A percentile compares a stretch with the other conserved stretches of the same genome.
Evolutionary conservation across 2,888 invertebrate genomes (phyloP).

Genomic region (Agriopis aurantiaria): DNA sequence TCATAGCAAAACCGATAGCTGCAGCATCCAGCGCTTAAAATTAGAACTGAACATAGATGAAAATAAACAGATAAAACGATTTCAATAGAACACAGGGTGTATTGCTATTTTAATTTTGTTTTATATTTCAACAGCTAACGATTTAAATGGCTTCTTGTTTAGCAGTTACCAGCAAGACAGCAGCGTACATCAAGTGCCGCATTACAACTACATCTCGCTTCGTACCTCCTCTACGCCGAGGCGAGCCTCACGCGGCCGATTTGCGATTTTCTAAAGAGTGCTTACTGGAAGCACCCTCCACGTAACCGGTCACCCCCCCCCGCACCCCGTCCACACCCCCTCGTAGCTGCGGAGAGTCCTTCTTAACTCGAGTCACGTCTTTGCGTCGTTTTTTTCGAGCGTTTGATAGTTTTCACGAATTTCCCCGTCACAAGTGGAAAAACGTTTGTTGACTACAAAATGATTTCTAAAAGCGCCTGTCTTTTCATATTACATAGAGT

Average conservation of each 20-base stretch:
- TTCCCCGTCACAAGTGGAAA: constrained; percentile 37
- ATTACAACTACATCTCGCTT: constrained; percentile 7
- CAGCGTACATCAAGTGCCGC: neutral
- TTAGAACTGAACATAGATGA: too few species aligned
- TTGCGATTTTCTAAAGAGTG: constrained; percentile 73
- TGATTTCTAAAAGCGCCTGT: neutral
- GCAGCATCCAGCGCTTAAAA: too few species aligned
- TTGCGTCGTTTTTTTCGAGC: constrained; percentile 39
- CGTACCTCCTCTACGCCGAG: constrained; percentile 15
- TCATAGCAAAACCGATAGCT: too few species aligned
- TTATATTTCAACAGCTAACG: too few species aligned
- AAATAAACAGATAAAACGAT: too few species aligned
- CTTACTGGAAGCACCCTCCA: constrained; percentile 69
- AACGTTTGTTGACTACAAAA: constrained; percentile 13
- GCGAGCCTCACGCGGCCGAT: constrained; percentile 53
- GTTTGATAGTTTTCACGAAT: constrained; percentile 44
- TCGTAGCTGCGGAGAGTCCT: constrained; percentile 30
- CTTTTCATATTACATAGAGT: neutral
- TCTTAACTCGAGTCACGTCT: constrained; percentile 37
- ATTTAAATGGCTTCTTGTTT: neutral
- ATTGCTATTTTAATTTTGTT: too few species aligned
- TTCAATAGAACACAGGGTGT: too few species aligned
- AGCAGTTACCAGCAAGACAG: neutral
- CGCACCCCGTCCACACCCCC: constrained; percentile 28
- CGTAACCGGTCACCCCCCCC: constrained; percentile 63